Percentiles rank a stretch among this genome's conserved stretches.
These are phyloP conservation scores for Neoarius graeffei DNA, from an alignment of 2,113 vertebrate genomes.

Conservation along the genomic window DNA sequence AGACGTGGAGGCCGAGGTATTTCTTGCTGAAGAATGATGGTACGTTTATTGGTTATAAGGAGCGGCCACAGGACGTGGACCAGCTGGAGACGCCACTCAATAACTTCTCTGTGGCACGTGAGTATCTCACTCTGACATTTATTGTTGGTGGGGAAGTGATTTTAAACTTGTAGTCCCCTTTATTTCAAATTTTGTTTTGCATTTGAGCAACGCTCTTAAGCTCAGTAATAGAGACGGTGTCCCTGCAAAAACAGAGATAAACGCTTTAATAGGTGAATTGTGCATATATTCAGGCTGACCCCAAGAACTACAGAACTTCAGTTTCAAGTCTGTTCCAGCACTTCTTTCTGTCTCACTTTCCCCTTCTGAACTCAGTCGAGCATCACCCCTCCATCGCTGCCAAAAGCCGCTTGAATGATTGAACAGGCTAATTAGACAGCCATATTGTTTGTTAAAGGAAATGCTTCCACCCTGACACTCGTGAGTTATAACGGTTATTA, in stretches of 20 bases:
- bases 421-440: conserved; percentile 87
- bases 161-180: neutral
- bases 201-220: neutral
- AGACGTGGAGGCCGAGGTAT: conserved; percentile 95
- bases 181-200: neutral
- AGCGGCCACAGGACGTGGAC: conserved; percentile 91
- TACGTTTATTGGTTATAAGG: conserved; percentile 97
- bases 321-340: neutral
- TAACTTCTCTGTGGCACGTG: conserved; percentile 98
- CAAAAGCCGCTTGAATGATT: conserved; percentile 80
- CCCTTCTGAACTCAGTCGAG: conserved; percentile 45
- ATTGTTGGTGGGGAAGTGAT: neutral
- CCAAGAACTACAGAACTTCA: neutral
- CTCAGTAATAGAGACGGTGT: neutral
- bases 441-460: conserved; percentile 92
- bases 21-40: conserved; percentile 95
- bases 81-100: conserved; percentile 94
- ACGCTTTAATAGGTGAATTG: neutral
- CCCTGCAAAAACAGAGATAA: neutral
- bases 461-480: conserved; percentile 82
- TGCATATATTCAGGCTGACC: neutral
- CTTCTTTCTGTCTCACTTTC: conserved; percentile 42
- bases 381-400: conserved; percentile 48
- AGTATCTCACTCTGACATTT: conserved; percentile 67
- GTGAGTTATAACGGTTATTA: conserved; percentile 93